Percentiles rank a stretch among this genome's conserved stretches.
These are phyloP conservation scores for Dicaeum eximium DNA, from an alignment of 2,113 vertebrate genomes.

Conservation along the genomic window DNA sequence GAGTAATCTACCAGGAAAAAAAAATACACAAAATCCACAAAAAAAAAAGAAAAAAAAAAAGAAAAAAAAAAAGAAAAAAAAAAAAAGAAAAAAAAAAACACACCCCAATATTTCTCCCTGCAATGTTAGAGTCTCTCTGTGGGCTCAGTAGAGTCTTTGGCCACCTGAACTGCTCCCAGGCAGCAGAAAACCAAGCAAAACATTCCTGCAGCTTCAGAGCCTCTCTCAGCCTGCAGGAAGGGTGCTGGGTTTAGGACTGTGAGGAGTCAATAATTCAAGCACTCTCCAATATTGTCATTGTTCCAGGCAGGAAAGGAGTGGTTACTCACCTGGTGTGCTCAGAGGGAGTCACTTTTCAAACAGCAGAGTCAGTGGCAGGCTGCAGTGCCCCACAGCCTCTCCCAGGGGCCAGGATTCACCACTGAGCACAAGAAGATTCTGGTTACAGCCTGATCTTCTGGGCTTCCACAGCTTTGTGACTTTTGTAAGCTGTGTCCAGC, in stretches of 20 bases:
- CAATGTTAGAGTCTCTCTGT: not conserved
- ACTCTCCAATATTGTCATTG: not conserved
- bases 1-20: not conserved
- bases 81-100: not conserved
- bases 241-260: not conserved
- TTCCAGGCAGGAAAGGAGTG: not conserved
- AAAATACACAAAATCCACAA: too few relatives aligned
- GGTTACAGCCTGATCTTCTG: not conserved
- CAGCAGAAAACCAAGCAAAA: not conserved
- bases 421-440: not conserved
- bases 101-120: not conserved
- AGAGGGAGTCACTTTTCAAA: not conserved
- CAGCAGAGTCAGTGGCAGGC: not conserved
- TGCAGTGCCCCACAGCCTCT: not conserved
- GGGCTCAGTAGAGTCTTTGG: not conserved
- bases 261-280: not conserved
- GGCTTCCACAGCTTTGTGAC: not conserved
- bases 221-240: not conserved
- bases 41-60: too few relatives aligned
- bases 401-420: not conserved
- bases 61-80: fast-evolving
- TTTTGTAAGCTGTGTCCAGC: not conserved
- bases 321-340: not conserved
- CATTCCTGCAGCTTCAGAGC: not conserved
- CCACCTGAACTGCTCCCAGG: not conserved